Evolutionary conservation across 1,140 invertebrate genomes (phyloP).

Genomic region (Megalopta genalis): DNA sequence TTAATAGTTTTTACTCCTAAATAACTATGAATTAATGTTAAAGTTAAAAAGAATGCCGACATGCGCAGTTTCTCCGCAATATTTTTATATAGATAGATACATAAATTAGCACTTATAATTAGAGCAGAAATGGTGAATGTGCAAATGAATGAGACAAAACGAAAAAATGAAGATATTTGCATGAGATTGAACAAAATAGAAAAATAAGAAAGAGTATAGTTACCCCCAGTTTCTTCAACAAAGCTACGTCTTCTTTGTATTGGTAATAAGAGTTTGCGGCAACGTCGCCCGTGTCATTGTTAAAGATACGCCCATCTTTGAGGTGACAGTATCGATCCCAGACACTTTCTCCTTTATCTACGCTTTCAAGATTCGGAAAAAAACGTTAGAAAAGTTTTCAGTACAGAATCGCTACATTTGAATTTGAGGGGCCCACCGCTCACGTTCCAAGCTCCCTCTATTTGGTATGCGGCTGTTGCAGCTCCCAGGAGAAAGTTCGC

Average conservation of each 20-base stretch:
- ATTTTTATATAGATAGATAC: no score
- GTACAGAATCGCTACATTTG: neutral
- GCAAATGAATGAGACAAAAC: no score
- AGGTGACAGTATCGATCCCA: conserved; percentile 73
- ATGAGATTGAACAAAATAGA: no score
- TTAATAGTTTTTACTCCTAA: no score
- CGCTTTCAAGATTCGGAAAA: neutral
- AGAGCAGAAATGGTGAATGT: no score
- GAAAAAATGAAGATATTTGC: no score
- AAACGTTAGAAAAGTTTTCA: conserved; percentile 19
- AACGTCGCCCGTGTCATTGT: conserved; percentile 80
- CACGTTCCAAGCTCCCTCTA: conserved; percentile 87
- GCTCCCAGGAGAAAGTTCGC: conserved; percentile 81
- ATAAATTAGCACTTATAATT: no score
- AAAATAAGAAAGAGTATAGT: conserved; percentile 46
- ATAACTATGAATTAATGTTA: no score
- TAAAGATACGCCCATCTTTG: conserved; percentile 62
- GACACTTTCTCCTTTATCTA: conserved; percentile 76
- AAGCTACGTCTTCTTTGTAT: conserved; percentile 78
- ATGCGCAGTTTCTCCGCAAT: no score
- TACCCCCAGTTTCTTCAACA: conserved; percentile 79
- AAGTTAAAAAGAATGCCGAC: no score
- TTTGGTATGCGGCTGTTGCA: conserved; percentile 83
- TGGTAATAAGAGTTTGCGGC: conserved; percentile 80
- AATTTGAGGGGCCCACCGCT: conserved; percentile 78